A percentile compares a stretch with the other conserved stretches of the same genome.
phyloP scores from a whole-genome alignment of 2,113 vertebrate genomes.

The Lipophrys pholis region DNA sequence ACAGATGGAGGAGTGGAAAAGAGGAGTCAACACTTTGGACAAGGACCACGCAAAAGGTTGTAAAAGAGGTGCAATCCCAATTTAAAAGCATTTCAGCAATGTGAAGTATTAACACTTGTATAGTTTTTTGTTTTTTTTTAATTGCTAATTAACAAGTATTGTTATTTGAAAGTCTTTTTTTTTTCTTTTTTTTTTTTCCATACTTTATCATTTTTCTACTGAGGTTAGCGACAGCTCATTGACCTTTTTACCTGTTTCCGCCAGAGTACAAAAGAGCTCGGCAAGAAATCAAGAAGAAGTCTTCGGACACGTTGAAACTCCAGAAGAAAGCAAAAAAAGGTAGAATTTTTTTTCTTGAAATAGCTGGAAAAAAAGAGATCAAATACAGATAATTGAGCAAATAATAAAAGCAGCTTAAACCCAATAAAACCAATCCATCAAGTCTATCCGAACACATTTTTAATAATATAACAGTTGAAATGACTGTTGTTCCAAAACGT shows the following conservation, averaged over 20 bases:
- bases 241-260: constrained; percentile 10
- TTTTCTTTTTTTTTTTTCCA: neutral
- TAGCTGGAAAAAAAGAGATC: too few species aligned
- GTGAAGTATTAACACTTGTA: neutral
- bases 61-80: neutral
- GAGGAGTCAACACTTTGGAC: constrained; percentile 92
- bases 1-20: constrained; percentile 98
- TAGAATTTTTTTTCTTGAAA: constrained; percentile 58
- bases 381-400: too few species aligned
- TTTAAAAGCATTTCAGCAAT: neutral
- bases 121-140: too few species aligned
- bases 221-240: neutral
- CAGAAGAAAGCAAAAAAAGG: constrained; percentile 99
- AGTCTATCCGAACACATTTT: too few species aligned
- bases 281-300: constrained; percentile 98
- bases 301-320: constrained; percentile 95
- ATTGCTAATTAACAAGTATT: too few species aligned
- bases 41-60: constrained; percentile 96
- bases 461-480: too few species aligned
- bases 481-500: too few species aligned
- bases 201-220: neutral
- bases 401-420: too few species aligned
- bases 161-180: neutral
- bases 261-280: constrained; percentile 95
- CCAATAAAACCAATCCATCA: too few species aligned